Conservation (phyloP, 92 coral and sea anemone species). For the Heteractis magnifica region DNA sequence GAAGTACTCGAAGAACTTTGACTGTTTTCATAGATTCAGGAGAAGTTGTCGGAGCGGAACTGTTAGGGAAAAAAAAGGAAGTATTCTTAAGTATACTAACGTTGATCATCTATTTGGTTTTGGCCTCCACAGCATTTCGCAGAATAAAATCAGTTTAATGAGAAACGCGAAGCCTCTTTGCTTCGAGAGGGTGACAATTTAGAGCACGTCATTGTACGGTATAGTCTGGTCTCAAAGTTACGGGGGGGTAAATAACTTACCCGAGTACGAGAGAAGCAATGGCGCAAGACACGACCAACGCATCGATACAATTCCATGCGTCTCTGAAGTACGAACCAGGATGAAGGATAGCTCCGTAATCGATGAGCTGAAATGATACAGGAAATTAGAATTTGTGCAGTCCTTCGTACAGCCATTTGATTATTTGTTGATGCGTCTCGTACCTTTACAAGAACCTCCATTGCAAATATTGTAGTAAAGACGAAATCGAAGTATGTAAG, state of each 20-base stretch:
- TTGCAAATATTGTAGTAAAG: conserved; percentile 91
- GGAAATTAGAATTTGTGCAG: background rate
- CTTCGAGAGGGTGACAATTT: too few relatives aligned
- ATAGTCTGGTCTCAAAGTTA: too few relatives aligned
- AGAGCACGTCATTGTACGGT: too few relatives aligned
- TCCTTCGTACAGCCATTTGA: background rate
- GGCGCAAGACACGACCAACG: conserved; percentile 92
- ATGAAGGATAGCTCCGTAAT: conserved; percentile 93
- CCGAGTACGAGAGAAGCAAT: conserved; percentile 93
- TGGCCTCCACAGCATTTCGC: too few relatives aligned
- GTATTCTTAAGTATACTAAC: background rate
- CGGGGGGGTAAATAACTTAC: conserved; percentile 30
- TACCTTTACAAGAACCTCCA: conserved; percentile 73
- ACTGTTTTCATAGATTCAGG: conserved; percentile 76
- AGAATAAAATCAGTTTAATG: too few relatives aligned
- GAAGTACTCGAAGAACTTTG: conserved; percentile 93
- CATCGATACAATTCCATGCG: conserved; percentile 97
- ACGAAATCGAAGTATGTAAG: conserved; percentile 89
- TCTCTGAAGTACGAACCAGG: conserved; percentile 97
- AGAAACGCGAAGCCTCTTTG: too few relatives aligned
- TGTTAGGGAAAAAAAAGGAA: background rate
- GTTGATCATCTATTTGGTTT: background rate
- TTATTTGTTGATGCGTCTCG: background rate
- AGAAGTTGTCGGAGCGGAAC: conserved; percentile 28
- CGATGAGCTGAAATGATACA: conserved; percentile 64